phyloP scores from a whole-genome alignment of 2,888 invertebrate genomes.

The Folsomia manolachei region DNA sequence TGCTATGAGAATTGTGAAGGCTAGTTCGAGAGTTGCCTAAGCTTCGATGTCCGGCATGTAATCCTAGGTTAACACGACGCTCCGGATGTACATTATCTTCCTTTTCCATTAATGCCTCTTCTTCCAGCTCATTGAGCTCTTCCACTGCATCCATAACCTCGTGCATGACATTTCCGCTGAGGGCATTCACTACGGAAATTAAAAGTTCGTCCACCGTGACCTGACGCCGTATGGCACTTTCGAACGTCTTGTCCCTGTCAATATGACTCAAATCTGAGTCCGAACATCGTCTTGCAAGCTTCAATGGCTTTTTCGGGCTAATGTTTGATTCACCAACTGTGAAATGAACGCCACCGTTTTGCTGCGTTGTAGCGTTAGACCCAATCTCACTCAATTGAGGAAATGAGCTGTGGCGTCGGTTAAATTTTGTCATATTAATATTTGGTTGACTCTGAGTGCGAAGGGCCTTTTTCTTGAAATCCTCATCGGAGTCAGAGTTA shows the following conservation, averaged over 20 bases:
- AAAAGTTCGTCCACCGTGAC: conserved; percentile 73
- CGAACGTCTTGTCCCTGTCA: conserved; percentile 74
- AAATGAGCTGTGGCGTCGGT: conserved; percentile 51
- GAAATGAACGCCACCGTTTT: conserved; percentile 51
- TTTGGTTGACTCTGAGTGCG: conserved; percentile 27
- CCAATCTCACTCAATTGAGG: conserved; percentile 53
- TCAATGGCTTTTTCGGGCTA: conserved; percentile 8
- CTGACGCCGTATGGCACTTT: conserved; percentile 50
- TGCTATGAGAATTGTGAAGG: neutral
- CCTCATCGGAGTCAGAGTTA: conserved; percentile 8
- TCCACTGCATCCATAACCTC: conserved; percentile 48
- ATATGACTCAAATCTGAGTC: conserved; percentile 76
- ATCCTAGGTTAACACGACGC: neutral
- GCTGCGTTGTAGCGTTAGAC: neutral
- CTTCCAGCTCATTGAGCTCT: conserved; percentile 42
- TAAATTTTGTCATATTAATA: conserved; percentile 14
- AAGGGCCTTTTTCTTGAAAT: conserved; percentile 8
- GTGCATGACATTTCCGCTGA: conserved; percentile 57
- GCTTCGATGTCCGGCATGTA: neutral
- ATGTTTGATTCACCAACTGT: conserved; percentile 52
- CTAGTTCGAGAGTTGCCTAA: neutral
- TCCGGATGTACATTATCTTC: neutral
- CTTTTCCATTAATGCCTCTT: neutral
- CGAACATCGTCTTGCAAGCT: conserved; percentile 56
- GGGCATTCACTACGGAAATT: conserved; percentile 72